Evolutionary conservation across 2,888 invertebrate genomes (phyloP), one percentile per base, ranked within the genome.

Genomic region (Zeuzera pyrina): DNA sequence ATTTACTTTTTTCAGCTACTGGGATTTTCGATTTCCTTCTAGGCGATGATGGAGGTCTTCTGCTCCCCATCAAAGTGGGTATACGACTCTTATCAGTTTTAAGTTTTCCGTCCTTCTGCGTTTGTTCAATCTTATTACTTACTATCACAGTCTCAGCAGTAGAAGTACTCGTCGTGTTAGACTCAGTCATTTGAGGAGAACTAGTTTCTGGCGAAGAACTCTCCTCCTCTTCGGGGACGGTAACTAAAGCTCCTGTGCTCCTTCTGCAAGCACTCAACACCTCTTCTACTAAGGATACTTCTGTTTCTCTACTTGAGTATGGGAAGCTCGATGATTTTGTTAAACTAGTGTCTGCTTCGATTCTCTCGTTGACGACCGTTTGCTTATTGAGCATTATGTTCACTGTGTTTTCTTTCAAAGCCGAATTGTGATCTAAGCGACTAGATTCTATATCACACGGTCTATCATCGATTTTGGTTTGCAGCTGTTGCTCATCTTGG

Each of bases 101-200:
- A 43, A 55, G 57, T 56, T 62, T 74, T 38, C 72, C 60, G 33
- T 78, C 77, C 44, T 63, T 68, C 38, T 59, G 69, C 36, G 50
- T 43, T 26, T 51, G 60, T 34, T 79, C 79, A 58, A 66, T 71
- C 65, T 78, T 85, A 77, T 79, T 87, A 71, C 87, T 87, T 73
- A 89, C 85, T 65, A 89, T 88, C 62, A 89, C 86, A 56, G 89
- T 90, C 71, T 90, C 90, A 40, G 90, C 89, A 36, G 90, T 90
- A 50, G 90, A 90, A 35, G 87, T 85, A 64, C 87, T 88, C 35
- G 88, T 88, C 41, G 88, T 88, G 54, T 87, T 78, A 8, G 88
- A 88, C 70, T 88, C 88, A 63, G 87, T 87, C 77, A 87, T 86
- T 65, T 86, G 87, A 29, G 87, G 87, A 3, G 86, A 85, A 42